Base-by-base conservation (phyloP, 1,140 invertebrate genomes). In the Glomeris maerens region DNA sequence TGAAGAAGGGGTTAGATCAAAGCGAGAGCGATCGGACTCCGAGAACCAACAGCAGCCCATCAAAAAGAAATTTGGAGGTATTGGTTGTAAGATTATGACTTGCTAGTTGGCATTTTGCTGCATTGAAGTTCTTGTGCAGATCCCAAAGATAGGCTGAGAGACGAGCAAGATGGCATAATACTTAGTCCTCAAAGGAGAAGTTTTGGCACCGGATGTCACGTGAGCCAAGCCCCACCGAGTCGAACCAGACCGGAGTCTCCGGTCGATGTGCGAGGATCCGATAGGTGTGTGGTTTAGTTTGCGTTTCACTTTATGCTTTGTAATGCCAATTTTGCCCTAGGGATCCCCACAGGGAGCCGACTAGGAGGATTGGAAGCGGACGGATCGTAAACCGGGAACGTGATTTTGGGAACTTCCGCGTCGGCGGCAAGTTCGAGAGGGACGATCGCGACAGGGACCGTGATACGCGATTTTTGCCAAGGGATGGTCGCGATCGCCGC, bases 151-250 rank as follows among this genome's bases (percentile, higher is more conserved):
- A 73, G 83, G 29, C 72, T 88, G 40, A 80, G 83, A 39, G 82
- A 84, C 60, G 84, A 87, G 62, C 80, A 80, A 61, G 82, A 84
- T 64, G 80, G 80, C 17, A 86, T 88, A 53, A 79, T 87, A 40
- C 65, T 88, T 45, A 83, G 81, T 62, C 85, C 85, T 38, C 84
- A 87, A 61, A 72, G 85, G 4, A 73, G 79, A 36, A 83, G 79
- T 63, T 88, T 89, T 71, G 83, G 81, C 55, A 81, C 81, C 13
- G 85, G 85, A 44, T 89, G 85, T 67, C 70, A 72, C 54, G 69
- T 72, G 25, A 73, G 59, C 28, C 65, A 66, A 49, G 73, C 62
- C 21, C 61, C 68, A 27, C 59, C 67, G 51, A 46, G 57, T 3
- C 49, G 40, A 13, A 51, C 53, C 40, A 50, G 56, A 14, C 52